Evolutionary conservation across 2,113 vertebrate genomes (phyloP).

Genomic region (Dicerorhinus sumatrensis): DNA sequence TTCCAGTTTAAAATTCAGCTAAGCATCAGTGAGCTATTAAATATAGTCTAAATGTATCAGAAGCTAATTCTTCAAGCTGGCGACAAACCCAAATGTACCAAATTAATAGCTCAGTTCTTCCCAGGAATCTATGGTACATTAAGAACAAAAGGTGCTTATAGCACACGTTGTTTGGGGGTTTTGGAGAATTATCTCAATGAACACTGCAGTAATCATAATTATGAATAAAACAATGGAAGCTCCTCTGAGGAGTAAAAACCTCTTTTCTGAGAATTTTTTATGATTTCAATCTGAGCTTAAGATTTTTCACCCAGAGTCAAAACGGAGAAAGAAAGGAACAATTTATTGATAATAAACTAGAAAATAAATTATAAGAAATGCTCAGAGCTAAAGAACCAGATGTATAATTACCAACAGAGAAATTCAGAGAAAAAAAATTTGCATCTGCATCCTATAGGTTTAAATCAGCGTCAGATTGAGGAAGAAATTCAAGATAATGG

Average conservation of each 20-base stretch:
- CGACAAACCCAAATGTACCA: not conserved
- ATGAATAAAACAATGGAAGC: constrained; percentile 61
- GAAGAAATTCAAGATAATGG: not conserved
- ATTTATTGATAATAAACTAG: constrained; percentile 47
- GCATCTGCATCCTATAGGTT: not conserved
- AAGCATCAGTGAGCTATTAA: constrained; percentile 49
- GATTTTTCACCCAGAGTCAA: constrained; percentile 6
- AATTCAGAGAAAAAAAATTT: not conserved
- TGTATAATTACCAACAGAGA: not conserved
- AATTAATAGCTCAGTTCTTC: constrained; percentile 44
- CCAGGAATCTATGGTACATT: constrained; percentile 22
- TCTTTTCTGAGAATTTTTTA: constrained; percentile 30
- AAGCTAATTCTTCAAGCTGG: constrained; percentile 56
- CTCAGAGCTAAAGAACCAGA: not conserved
- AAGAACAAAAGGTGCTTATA: constrained; percentile 1
- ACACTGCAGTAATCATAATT: not conserved
- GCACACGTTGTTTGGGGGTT: constrained; percentile 19
- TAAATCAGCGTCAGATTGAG: not conserved
- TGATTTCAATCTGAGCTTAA: constrained; percentile 49
- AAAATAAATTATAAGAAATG: constrained; percentile 20
- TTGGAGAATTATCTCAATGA: constrained; percentile 24
- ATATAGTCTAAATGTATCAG: constrained; percentile 54
- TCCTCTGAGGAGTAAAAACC: not conserved
- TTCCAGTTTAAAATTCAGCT: constrained; percentile 51
- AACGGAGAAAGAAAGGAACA: constrained; percentile 7